Evolutionary conservation across 2,113 vertebrate species (phyloP).

Genomic region (Cnemophilus loriae): DNA sequence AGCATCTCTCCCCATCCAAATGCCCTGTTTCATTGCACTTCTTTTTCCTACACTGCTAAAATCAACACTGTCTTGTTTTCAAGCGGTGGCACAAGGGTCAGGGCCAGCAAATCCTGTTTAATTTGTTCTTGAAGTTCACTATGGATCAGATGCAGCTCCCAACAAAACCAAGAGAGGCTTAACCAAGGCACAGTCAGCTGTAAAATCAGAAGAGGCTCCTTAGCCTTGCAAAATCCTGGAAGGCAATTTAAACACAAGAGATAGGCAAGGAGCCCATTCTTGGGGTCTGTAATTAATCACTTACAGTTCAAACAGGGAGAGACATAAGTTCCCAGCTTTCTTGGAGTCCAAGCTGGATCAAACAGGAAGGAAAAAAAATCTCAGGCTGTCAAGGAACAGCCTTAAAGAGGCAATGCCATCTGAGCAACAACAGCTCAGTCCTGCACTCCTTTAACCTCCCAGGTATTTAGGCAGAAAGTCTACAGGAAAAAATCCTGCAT

Average conservation of each 20-base stretch:
- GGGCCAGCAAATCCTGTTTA: neutral
- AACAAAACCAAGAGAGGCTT: conserved; percentile 14
- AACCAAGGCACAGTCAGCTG: neutral
- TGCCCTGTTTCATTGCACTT: neutral
- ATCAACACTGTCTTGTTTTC: neutral
- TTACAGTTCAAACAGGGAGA: conserved; percentile 6
- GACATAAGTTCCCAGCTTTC: neutral
- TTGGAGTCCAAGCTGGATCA: neutral
- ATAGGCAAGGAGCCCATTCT: conserved; percentile 22
- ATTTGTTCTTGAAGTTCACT: conserved; percentile 20
- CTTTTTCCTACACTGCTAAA: neutral
- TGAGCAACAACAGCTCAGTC: neutral
- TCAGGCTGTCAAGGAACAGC: neutral
- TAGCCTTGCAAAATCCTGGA: conserved; percentile 24
- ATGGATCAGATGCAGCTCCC: neutral
- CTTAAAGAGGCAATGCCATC: neutral
- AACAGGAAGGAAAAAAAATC: neutral
- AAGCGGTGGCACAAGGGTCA: neutral
- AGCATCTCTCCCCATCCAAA: neutral
- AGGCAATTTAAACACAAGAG: conserved; percentile 46
- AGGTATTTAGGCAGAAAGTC: neutral
- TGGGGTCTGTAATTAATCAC: conserved; percentile 27
- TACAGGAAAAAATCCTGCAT: neutral
- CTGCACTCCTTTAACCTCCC: neutral
- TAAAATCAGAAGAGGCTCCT: conserved; percentile 20